Evolutionary conservation across 1,140 invertebrate species (phyloP), one percentile per base, ranked within the genome.

Genomic region (Helicoverpa zea): DNA sequence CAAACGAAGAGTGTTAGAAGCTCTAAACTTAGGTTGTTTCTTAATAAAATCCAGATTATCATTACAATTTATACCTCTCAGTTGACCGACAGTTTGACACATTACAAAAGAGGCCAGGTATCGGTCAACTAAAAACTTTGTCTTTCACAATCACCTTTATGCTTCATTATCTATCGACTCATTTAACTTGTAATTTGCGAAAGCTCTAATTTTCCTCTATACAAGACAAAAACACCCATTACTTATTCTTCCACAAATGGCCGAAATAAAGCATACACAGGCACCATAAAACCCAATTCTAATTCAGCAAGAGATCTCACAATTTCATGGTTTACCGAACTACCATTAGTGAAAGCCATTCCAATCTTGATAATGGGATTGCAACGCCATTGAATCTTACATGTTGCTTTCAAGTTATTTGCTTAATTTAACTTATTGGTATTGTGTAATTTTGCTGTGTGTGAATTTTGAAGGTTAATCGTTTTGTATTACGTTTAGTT

Each of bases 341-440:
- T 64, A 43, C 78, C 82, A 80, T 83, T 80, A 80, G 63, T 58
- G 49, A 29, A 30, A 30, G n/a, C 56, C 63, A 35, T 84, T 78
- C 64, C 76, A 84, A 84, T 84, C 68, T 77, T 23, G 30, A 49
- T 84, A 84, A 84, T 84, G 76, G 80, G 61, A 72, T 80, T 54
- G 49, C 74, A 78, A 47, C 12, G 52, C 51, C 43, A 81, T 74
- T 72, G 68, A 59, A 76, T 63, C 74, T 75, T 75, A 59, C 56
- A 74, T 52, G 59, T 74, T 74, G 58, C 16, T 63, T 47, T 49
- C 74, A 49, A 76, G 74, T 64, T 63, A 64, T 76, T 76, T 52
- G 18, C 16, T 76, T 76, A 63, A 64, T 76, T 63, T 52, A 64
- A 29, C 16, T 51, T 76, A 63, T 54, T 16, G 73, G 30, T 61